Evolutionary conservation across 1,140 invertebrate genomes (phyloP).

Genomic region (Caligus rogercresseyi): DNA sequence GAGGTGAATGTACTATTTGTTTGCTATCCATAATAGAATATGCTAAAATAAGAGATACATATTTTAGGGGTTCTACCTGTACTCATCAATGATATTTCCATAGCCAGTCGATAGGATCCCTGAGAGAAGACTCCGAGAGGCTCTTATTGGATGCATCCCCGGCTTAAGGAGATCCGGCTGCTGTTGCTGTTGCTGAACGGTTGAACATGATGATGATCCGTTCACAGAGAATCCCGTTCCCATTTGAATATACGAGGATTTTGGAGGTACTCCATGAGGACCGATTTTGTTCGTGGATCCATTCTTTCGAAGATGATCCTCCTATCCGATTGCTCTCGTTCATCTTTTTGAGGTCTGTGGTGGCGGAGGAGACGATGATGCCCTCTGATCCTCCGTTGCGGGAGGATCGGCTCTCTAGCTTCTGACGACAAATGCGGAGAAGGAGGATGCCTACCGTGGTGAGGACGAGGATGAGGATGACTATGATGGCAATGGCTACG

Average conservation of each 20-base stretch:
- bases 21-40: no score
- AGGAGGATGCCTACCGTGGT: background rate
- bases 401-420: background rate
- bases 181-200: background rate
- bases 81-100: slow-evolving; percentile 17
- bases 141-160: background rate
- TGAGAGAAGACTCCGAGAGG: slow-evolving; percentile 3
- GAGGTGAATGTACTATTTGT: no score
- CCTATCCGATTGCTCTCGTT: background rate
- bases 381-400: background rate
- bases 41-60: no score
- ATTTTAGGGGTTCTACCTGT: no score
- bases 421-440: background rate
- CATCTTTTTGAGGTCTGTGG: background rate
- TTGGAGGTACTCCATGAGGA: background rate
- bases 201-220: background rate
- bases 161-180: background rate
- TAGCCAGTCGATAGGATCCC: slow-evolving; percentile 12
- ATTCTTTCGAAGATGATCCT: background rate
- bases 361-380: background rate
- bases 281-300: background rate
- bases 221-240: slow-evolving; percentile 8
- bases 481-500: slow-evolving; percentile 10
- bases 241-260: slow-evolving; percentile 16
- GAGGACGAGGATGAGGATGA: slow-evolving; percentile 4